phyloP scores from a whole-genome alignment of 2,113 vertebrate genomes.

The Shinisaurus crocodilurus region DNA sequence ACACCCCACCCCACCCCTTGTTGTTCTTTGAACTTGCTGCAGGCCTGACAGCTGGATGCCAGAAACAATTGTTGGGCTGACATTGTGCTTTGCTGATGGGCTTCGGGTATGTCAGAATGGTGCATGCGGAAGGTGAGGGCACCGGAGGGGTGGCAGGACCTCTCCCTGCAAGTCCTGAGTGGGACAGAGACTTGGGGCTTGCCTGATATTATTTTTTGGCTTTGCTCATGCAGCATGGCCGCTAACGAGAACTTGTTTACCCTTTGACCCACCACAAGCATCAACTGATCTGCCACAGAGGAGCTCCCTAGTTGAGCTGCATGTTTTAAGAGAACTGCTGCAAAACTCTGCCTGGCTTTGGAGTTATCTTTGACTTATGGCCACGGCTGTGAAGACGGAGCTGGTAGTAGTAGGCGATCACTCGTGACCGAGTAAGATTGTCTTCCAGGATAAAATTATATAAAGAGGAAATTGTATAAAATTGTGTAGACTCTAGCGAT shows the following conservation, averaged over 20 bases:
- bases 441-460: too few species aligned
- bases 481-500: too few species aligned
- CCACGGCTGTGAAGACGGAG: too few species aligned
- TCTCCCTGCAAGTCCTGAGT: too few species aligned
- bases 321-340: neutral
- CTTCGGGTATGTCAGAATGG: conserved; percentile 41
- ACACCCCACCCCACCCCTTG: neutral
- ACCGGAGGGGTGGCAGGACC: rapidly evolving
- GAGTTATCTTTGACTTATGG: neutral
- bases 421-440: too few species aligned
- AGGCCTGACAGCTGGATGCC: rapidly evolving
- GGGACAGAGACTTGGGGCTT: neutral
- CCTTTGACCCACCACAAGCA: neutral
- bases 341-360: neutral
- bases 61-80: conserved; percentile 59
- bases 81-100: conserved; percentile 61
- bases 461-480: too few species aligned
- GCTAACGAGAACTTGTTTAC: neutral
- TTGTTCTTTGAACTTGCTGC: conserved; percentile 52
- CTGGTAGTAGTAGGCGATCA: too few species aligned
- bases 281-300: neutral
- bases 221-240: neutral
- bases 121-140: neutral
- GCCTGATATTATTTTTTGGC: neutral
- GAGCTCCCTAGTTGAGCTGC: neutral